These are phyloP conservation scores for Leptoteleia sp. DNA, from an alignment of 1,140 invertebrate species.

Conservation along the genomic window DNA sequence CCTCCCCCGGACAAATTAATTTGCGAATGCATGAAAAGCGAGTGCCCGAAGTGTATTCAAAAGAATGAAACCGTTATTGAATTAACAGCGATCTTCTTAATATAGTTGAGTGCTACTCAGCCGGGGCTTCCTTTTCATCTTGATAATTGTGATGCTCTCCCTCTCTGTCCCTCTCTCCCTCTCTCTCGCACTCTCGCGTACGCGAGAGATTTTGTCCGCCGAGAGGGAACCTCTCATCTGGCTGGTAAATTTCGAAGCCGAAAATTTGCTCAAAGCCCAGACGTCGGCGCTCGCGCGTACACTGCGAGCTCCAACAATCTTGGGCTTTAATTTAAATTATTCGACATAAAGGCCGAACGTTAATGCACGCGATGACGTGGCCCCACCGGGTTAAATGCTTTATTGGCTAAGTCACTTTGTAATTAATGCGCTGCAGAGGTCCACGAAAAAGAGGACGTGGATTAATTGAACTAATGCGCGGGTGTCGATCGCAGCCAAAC, in stretches of 20 bases:
- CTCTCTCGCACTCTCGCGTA: background rate
- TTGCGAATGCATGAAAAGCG: slow-evolving; percentile 35
- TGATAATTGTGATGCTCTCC: slow-evolving; percentile 49
- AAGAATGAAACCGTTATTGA: slow-evolving; percentile 52
- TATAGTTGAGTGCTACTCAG: slow-evolving; percentile 50
- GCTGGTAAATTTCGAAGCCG: slow-evolving; percentile 20
- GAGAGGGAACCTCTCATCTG: slow-evolving; percentile 13
- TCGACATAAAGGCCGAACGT: slow-evolving; percentile 39
- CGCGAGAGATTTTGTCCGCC: slow-evolving; percentile 11
- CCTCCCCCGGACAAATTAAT: slow-evolving; percentile 34
- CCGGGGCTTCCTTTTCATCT: slow-evolving; percentile 46
- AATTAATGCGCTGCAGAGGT: slow-evolving; percentile 56
- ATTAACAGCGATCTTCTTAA: slow-evolving; percentile 59
- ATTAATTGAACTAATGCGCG: slow-evolving; percentile 69
- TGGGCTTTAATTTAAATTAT: slow-evolving; percentile 48
- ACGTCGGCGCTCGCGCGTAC: background rate
- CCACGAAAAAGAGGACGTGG: slow-evolving; percentile 59
- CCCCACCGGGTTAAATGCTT: slow-evolving; percentile 41
- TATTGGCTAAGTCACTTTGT: slow-evolving; percentile 60
- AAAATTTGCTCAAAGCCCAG: slow-evolving; percentile 26
- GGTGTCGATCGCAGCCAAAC: slow-evolving; percentile 63
- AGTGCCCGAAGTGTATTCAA: slow-evolving; percentile 19
- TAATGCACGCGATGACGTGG: slow-evolving; percentile 53
- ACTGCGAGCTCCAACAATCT: slow-evolving; percentile 16
- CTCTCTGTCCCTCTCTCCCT: too few relatives aligned